phyloP scores from a whole-genome alignment of 2,888 invertebrate species.

The Fragum sueziense region DNA sequence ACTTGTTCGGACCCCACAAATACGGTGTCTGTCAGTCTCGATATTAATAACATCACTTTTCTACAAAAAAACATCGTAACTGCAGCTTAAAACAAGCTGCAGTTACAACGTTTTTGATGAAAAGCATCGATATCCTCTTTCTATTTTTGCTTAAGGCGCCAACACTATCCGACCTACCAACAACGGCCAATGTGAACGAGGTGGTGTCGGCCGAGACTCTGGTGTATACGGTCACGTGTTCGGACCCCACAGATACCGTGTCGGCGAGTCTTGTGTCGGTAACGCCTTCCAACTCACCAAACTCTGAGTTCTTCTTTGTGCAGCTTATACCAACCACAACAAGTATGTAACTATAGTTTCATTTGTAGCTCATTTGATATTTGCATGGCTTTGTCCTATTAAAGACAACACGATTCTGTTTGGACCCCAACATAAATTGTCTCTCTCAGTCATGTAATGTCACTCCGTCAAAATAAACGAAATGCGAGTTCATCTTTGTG shows the following conservation, averaged over 20 bases:
- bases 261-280: constrained; percentile 22
- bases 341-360: constrained; percentile 12
- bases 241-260: constrained; percentile 45
- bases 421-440: no score
- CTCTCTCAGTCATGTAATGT: no score
- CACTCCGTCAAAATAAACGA: no score
- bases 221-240: constrained; percentile 46
- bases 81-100: no score
- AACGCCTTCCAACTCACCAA: constrained; percentile 18
- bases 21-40: constrained; percentile 30
- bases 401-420: no score
- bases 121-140: no score
- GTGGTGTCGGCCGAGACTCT: constrained; percentile 29
- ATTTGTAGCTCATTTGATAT: no score
- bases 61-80: no score
- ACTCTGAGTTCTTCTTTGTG: constrained; percentile 20
- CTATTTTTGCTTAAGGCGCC: constrained; percentile 9
- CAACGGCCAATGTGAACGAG: constrained; percentile 37
- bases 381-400: no score
- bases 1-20: constrained; percentile 44
- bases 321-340: constrained; percentile 15
- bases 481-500: no score
- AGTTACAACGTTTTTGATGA: no score
- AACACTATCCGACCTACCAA: constrained; percentile 37
- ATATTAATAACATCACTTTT: no score